A percentile compares a stretch with the other conserved stretches of the same genome.
phyloP scores from a whole-genome alignment of 64 coral and sea anemone genomes.

The Dendronephthya gigantea region DNA sequence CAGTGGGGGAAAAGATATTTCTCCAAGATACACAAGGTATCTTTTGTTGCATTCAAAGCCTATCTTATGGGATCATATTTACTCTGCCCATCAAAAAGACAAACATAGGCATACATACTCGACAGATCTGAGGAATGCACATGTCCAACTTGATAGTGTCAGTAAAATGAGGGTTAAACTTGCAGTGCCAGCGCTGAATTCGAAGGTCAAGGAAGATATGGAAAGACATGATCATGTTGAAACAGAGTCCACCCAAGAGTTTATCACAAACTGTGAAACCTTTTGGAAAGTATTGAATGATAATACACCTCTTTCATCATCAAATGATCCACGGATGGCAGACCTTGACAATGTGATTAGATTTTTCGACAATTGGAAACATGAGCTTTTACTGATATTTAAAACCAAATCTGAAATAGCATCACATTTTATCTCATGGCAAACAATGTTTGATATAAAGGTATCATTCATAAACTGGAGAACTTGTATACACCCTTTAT shows the following conservation, averaged over 20 bases:
- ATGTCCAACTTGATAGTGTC: constrained; percentile 3
- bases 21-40: not conserved
- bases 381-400: not conserved
- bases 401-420: not conserved
- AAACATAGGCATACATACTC: not conserved
- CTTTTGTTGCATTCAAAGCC: not conserved
- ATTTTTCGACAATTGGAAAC: not conserved
- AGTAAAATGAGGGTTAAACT: not conserved
- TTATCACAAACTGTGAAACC: not conserved
- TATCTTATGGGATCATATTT: not conserved
- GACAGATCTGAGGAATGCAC: not conserved
- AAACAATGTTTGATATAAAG: constrained; percentile 18
- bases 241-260: not conserved
- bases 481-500: no score
- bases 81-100: not conserved
- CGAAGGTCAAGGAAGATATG: not conserved
- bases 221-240: not conserved
- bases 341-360: not conserved
- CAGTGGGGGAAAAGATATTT: not conserved
- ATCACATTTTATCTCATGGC: constrained; percentile 6
- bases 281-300: not conserved
- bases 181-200: not conserved
- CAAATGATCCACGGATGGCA: not conserved
- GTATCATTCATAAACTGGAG: not conserved
- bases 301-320: not conserved